Base-by-base conservation (phyloP, 2,888 invertebrate species). In the Plusia festucae region DNA sequence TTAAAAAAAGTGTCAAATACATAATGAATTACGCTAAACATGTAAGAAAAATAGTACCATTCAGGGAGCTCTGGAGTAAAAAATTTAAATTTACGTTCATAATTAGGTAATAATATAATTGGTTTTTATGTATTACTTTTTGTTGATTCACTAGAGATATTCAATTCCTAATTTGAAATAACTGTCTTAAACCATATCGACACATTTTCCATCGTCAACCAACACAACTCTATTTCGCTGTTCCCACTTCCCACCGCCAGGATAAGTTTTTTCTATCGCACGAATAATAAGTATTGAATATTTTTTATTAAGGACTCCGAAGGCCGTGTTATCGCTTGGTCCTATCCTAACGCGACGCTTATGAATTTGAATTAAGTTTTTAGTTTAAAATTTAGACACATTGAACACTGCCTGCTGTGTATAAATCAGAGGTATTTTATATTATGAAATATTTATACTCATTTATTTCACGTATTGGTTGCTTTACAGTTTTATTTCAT, bases 251-350 rank as follows among this genome's bases (percentile, higher is more conserved):
- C 87, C 86, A 84, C 79, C 76, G 83, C 70, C 81, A 73, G 83
- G 86, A 86, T 87, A 87, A 82, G 73, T 87, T 87, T 85, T 83
- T 73, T 78, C 75, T 79, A 82, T 82, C 78, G 80, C 82, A 82
- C 76, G 85, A 83, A 88, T 87, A 88, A 87, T 86, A 82, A 79
- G 87, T 82, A 88, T 88, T 89, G 85, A 88, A 81, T 76, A 84
- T 82, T 89, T 90, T 90, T 85, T 78, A 82, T 70, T 63, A 78
- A 81, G 79, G 79, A 78, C 78, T 80, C 60, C 65, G 78, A 83
- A 83, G 84, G 84, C 73, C 81, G 82, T 79, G 66, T 84, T 90
- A 89, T 88, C 89, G 82, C 79, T 34, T 73, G 78, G 79, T 81
- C 86, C 84, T 85, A 85, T 83, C 84, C 82, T 78, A 80, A 84